These are phyloP conservation scores for Glaucopsyche alexis DNA, from an alignment of 2,888 invertebrate species.

Conservation along the genomic window DNA sequence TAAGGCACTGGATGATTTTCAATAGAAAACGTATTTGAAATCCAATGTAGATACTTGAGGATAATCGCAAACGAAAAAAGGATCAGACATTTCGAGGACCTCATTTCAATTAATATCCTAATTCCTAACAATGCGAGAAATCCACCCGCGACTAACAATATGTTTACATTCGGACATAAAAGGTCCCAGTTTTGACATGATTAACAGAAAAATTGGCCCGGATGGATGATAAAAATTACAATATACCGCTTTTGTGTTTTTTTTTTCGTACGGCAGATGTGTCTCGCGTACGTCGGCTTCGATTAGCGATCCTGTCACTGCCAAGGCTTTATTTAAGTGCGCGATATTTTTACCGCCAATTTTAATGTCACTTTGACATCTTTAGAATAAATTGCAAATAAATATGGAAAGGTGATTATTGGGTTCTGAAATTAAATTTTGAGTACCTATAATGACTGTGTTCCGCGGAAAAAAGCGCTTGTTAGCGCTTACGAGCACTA, in stretches of 20 bases:
- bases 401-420: not conserved
- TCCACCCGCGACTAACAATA: conserved; percentile 42
- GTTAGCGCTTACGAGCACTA: no score
- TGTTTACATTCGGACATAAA: conserved; percentile 67
- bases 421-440: not conserved
- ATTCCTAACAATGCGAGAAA: conserved; percentile 24
- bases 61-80: conserved; percentile 9
- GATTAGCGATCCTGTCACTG: conserved; percentile 66
- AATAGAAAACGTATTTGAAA: not conserved
- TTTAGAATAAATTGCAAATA: conserved; percentile 27
- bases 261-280: conserved; percentile 67
- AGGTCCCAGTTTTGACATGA: conserved; percentile 66
- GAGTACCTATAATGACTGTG: not conserved
- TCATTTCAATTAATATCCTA: conserved; percentile 27
- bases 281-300: conserved; percentile 59
- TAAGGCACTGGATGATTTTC: no score
- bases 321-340: conserved; percentile 66
- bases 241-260: conserved; percentile 62
- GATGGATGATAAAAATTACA: conserved; percentile 47
- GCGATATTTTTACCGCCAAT: conserved; percentile 52
- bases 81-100: conserved; percentile 18
- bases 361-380: conserved; percentile 26
- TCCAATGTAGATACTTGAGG: not conserved
- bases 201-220: conserved; percentile 70
- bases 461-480: no score